phyloP scores from a whole-genome alignment of 1,140 invertebrate genomes.

The Drosophila parabipectinata region DNA sequence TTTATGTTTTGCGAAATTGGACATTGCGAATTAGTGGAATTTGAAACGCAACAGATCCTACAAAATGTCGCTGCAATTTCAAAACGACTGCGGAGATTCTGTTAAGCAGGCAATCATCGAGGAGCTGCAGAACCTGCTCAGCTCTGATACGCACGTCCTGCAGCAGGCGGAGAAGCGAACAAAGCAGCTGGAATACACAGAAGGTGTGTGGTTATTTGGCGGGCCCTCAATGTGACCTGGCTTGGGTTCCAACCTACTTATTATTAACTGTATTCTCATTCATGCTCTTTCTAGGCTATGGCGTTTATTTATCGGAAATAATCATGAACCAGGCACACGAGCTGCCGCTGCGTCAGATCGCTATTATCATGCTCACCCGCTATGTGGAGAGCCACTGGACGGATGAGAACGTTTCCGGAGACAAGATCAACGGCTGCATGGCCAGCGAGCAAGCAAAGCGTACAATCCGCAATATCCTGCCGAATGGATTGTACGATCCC shows the following conservation, averaged over 20 bases:
- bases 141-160: conserved; percentile 65
- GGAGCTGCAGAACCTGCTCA: conserved; percentile 79
- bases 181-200: conserved; percentile 81
- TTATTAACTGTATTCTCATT: neutral
- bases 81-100: conserved; percentile 75
- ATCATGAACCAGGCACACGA: conserved; percentile 88
- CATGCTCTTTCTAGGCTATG: conserved; percentile 86
- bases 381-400: conserved; percentile 91
- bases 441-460: conserved; percentile 86
- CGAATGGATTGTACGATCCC: conserved; percentile 88
- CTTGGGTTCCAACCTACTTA: conserved; percentile 7
- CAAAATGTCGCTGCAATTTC: conserved; percentile 74
- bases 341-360: conserved; percentile 88
- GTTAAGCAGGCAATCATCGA: conserved; percentile 80
- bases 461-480: conserved; percentile 88
- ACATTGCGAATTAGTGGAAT: conserved; percentile 19
- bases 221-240: conserved; percentile 18
- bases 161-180: conserved; percentile 72
- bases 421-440: conserved; percentile 65
- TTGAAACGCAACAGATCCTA: neutral
- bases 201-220: conserved; percentile 71
- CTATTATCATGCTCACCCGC: conserved; percentile 90
- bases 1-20: conserved; percentile 28
- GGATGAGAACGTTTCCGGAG: conserved; percentile 61
- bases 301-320: conserved; percentile 90